Conservation (phyloP, 2,797 vertebrate genomes). For the Poeciliopsis infans region DNA sequence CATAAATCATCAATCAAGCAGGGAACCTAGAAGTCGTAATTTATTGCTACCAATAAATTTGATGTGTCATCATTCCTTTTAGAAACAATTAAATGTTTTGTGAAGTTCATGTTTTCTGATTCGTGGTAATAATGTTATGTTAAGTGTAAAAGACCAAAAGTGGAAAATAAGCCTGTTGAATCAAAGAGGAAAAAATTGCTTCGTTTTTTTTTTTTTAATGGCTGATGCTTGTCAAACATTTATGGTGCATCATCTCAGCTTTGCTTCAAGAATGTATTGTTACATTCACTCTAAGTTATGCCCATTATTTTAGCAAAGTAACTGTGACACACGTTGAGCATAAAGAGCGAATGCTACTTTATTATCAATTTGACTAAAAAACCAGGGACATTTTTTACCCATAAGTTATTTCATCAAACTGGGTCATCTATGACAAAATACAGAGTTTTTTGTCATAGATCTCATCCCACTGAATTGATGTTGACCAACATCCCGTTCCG, state of each 20-base stretch:
- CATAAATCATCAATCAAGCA: background rate
- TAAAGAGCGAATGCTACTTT: background rate
- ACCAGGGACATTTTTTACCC: background rate
- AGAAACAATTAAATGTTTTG: background rate
- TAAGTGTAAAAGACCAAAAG: background rate
- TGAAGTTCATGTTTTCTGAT: background rate
- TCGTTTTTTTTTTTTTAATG: background rate
- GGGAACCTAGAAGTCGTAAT: background rate
- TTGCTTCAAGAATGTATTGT: background rate
- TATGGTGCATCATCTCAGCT: background rate
- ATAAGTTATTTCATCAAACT: background rate
- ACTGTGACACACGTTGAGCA: background rate
- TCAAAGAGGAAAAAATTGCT: background rate
- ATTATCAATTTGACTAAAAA: background rate
- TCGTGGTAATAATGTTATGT: background rate
- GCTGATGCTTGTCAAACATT: conserved; percentile 1
- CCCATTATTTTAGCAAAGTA: background rate
- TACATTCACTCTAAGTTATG: background rate
- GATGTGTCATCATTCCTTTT: background rate
- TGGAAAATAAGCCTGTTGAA: background rate
- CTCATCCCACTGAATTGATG: background rate
- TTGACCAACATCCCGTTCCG: background rate
- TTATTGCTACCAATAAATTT: background rate
- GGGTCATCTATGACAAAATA: background rate
- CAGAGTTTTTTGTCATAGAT: background rate